A percentile compares a stretch with the other conserved stretches of the same genome.
phyloP scores from a whole-genome alignment of 2,797 vertebrate species.

The Sebastes itinus region DNA sequence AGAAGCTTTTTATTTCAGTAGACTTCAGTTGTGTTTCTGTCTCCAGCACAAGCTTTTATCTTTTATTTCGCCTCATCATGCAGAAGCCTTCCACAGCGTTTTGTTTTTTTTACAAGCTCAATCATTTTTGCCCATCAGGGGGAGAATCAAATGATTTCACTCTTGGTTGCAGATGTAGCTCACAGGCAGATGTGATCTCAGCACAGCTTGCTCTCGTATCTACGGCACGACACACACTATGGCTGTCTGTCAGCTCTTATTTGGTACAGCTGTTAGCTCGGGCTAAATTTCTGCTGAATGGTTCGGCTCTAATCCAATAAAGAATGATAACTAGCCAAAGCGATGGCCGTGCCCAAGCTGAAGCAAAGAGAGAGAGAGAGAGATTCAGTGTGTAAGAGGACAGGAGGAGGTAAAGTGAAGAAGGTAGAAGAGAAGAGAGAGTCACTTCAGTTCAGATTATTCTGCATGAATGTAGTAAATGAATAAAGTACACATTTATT shows the following conservation, averaged over 20 bases:
- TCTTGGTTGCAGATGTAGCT: conserved; percentile 30
- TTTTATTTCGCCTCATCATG: conserved; percentile 16
- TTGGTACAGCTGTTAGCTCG: conserved; percentile 51
- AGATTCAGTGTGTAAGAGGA: neutral
- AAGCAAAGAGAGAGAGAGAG: neutral
- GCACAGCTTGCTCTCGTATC: conserved; percentile 14
- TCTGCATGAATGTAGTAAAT: neutral
- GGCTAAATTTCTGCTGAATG: conserved; percentile 58
- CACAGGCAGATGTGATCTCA: neutral
- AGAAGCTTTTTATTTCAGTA: neutral
- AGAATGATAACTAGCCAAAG: conserved; percentile 11
- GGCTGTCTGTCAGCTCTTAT: conserved; percentile 48
- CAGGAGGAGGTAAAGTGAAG: neutral
- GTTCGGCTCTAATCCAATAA: conserved; percentile 61
- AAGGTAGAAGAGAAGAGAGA: neutral
- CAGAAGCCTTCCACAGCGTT: neutral
- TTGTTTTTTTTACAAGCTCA: neutral
- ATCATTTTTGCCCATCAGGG: neutral
- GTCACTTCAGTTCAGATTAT: neutral
- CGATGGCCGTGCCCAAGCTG: neutral
- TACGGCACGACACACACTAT: neutral
- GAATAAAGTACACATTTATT: neutral
- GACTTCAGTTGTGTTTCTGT: conserved; percentile 1
- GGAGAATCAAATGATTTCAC: conserved; percentile 1
- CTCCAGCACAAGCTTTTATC: neutral